These are phyloP conservation scores for Isichthys henryi DNA, from an alignment of 2,113 vertebrate species.

Conservation along the genomic window DNA sequence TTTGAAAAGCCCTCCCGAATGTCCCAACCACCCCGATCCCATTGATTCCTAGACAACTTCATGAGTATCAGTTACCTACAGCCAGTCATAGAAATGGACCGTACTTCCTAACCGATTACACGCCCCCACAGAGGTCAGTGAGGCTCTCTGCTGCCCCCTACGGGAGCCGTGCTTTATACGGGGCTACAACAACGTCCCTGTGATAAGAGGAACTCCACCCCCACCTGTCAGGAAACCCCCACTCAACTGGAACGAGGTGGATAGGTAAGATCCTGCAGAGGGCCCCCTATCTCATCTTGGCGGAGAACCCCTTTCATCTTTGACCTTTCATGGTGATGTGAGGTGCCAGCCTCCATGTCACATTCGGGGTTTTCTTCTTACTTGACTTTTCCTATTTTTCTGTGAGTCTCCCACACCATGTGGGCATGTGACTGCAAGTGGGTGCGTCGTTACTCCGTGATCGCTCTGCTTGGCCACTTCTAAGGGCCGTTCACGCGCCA, in stretches of 20 bases:
- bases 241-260: slow-evolving; percentile 68
- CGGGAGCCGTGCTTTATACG: slow-evolving; percentile 57
- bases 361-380: neutral
- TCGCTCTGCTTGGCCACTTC: neutral
- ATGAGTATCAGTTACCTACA: neutral
- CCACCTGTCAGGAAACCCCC: slow-evolving; percentile 46
- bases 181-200: neutral
- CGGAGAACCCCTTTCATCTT: neutral
- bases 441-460: neutral
- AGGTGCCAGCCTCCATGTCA: neutral
- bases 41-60: neutral
- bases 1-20: neutral
- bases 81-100: neutral
- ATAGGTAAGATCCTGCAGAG: slow-evolving; percentile 58
- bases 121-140: slow-evolving; percentile 47
- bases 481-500: neutral
- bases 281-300: neutral
- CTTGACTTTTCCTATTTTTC: neutral
- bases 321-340: neutral
- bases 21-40: neutral
- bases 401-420: neutral
- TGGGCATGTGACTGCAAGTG: neutral
- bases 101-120: neutral
- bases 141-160: slow-evolving; percentile 66
- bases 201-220: slow-evolving; percentile 32